Base-by-base conservation (phyloP, 1,140 invertebrate species). In the Eubasilissa regina region DNA sequence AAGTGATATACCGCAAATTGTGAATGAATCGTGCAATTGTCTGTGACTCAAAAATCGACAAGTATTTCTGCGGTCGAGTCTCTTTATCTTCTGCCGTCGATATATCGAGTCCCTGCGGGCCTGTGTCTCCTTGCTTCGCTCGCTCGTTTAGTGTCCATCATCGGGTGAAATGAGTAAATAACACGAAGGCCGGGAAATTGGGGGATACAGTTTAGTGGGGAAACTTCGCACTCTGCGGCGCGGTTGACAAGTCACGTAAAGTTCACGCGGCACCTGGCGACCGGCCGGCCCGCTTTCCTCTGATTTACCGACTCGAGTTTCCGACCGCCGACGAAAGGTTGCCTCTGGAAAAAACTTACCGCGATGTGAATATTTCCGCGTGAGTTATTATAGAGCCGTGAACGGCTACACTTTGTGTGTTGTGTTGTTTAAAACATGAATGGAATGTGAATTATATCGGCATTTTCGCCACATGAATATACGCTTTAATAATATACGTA, bases 301-400 rank as follows among this genome's bases (percentile, higher is more conserved):
- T 82, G 81, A 82, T 82, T 82, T 82, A 82, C 80, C 77, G 77
- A 82, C 75, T 64, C 75, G 75, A 79, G 45, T 62, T 64, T 80
- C 70, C 72, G 66, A 75, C 70, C 47, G 60, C 66, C 68, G 68
- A 48, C 74, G 53, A 74, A 77, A 76, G 75, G 56, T 78, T 80
- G 74, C 77, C 48, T 79, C 70, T 53, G 53, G 60, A 58, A 75
- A 70, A 82, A 82, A 82, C 75, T 8, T 45, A 64, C 11, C 21
- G 45, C 47, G 3, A 70, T 15, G 21, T 74, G 53, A 74, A 74
- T 74, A 56, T 56, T 74, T 45, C 64, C 25, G 25, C 25, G 19
- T 47, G 43, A 47, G 15, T 68, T 10, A 19, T 45, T n/a, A 68
- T 19, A n/a, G 25, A 74, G 70, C 19, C 25, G 19, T 58, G 72